Base-by-base conservation (phyloP, 1,140 invertebrate genomes). In the Cyclargus thomasi region DNA sequence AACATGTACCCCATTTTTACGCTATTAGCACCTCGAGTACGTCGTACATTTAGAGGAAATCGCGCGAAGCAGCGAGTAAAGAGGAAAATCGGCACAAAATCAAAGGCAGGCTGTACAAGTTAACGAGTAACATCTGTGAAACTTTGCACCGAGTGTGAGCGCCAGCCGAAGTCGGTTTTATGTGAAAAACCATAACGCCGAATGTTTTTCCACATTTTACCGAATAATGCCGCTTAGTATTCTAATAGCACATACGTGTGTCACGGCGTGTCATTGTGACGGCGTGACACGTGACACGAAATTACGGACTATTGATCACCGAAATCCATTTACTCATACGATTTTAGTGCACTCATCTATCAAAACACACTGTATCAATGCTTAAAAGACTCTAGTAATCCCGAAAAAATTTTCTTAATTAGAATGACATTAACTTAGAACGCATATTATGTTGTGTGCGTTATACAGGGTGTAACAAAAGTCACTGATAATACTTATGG, bases 121-220 rank as follows among this genome's bases (percentile, higher is more conserved):
- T 47, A 47, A 47, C 39, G 14, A 47, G 39, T 47, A 47, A 47
- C 39, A 47, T 47, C 39, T 47, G 39, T 47, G 39, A 47, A 47
- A 47, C 39, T 47, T 47, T 47, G 39, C 39, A 16, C 39, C 39
- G 11, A 47, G 39, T 16, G 10, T 2, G 11, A 47, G 39, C 39
- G 39, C 11, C 5, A 47, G 39, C 39, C 39, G 39, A 47, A 47
- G 11, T 47, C 39, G 10, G 11, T 16, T 47, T 47, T 47, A 47
- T 47, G 39, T 47, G 39, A 47, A 47, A 47, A 47, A 47, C 39
- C 39, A 47, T n/a, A n/a, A 11, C 14, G 39, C 39, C 14, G 39
- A 47, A 47, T 47, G 39, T 47, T 47, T 47, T 47, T 11, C 39
- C 39, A 47, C 14, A 47, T 47, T 47, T 47, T 47, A 14, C 39